Conservation (phyloP, 2,113 vertebrate genomes). For the Aplodontia rufa region DNA sequence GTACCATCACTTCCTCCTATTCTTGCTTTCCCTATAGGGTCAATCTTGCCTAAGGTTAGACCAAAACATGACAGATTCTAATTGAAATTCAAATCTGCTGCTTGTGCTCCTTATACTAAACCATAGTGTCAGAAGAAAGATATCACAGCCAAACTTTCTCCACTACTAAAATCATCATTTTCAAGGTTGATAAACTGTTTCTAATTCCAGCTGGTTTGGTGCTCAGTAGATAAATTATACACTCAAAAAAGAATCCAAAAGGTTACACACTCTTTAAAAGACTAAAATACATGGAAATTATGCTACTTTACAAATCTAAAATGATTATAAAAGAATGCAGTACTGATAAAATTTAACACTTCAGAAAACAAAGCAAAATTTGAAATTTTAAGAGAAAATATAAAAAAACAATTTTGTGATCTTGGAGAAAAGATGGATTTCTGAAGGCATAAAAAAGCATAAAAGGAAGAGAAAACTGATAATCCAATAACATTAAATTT, state of each 20-base stretch:
- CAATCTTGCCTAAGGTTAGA: not conserved
- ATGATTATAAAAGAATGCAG: not conserved
- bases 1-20: not conserved
- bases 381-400: not conserved
- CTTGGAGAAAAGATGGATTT: not conserved
- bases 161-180: not conserved
- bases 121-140: not conserved
- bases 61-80: not conserved
- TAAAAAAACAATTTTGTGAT: not conserved
- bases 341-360: not conserved
- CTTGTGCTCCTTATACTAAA: not conserved
- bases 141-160: not conserved
- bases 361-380: not conserved
- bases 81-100: not conserved
- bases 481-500: not conserved
- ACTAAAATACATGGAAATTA: not conserved
- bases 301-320: not conserved
- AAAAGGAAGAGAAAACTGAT: not conserved
- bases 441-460: not conserved
- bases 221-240: not conserved
- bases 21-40: not conserved
- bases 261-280: not conserved
- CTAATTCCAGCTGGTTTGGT: not conserved
- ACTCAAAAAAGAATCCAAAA: not conserved
- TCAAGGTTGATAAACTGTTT: not conserved